phyloP scores from a whole-genome alignment of 2,797 vertebrate genomes.

The Cetoscarus ocellatus region DNA sequence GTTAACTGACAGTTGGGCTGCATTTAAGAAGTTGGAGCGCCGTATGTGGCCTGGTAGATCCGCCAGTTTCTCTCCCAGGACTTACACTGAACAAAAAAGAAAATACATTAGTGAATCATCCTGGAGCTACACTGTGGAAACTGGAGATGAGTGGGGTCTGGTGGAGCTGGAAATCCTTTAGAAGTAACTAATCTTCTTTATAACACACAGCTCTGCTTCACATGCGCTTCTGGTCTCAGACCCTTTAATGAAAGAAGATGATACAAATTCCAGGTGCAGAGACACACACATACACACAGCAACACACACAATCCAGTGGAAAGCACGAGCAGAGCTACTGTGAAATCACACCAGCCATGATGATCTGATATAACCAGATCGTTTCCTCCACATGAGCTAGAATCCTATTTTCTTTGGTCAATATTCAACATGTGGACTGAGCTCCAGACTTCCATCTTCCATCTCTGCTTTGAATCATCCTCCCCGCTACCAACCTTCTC shows the following conservation, averaged over 20 bases:
- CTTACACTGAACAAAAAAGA: constrained; percentile 13
- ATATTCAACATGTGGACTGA: too few species aligned
- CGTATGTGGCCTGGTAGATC: too few species aligned
- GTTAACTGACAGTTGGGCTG: too few species aligned
- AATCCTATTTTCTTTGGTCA: constrained; percentile 30
- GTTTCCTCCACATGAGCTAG: constrained; percentile 29
- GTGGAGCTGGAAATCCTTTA: constrained; percentile 50
- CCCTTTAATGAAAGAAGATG: constrained; percentile 53
- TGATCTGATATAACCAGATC: constrained; percentile 56
- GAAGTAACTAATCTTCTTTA: constrained; percentile 66
- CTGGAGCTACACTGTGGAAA: constrained; percentile 32
- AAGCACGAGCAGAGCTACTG: constrained; percentile 50
- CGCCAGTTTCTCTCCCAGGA: constrained; percentile 8
- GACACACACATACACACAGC: constrained; percentile 12
- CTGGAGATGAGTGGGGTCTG: constrained; percentile 44
- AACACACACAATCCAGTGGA: constrained; percentile 23
- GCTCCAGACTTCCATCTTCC: constrained; percentile 6
- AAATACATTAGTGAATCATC: constrained; percentile 42
- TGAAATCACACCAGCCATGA: constrained; percentile 49
- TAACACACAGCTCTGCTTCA: constrained; percentile 42
- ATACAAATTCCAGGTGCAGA: constrained; percentile 19
- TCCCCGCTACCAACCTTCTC: constrained; percentile 32
- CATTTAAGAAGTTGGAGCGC: too few species aligned
- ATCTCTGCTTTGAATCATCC: constrained; percentile 34
- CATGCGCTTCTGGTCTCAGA: constrained; percentile 48